Percentiles rank a stretch among this genome's conserved stretches.
phyloP scores from a whole-genome alignment of 2,888 invertebrate species.

The Nudaria mundana region DNA sequence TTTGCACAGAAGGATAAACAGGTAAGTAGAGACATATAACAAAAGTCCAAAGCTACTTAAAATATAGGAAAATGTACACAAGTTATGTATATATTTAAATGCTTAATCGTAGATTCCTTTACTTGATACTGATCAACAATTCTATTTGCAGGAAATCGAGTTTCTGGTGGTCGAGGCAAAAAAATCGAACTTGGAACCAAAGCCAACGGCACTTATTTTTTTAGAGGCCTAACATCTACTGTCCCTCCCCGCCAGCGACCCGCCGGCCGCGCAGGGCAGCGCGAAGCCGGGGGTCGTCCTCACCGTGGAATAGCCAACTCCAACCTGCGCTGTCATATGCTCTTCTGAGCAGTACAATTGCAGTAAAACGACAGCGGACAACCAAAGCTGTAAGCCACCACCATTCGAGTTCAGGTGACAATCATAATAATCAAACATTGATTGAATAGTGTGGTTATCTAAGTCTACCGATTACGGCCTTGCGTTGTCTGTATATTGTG shows the following conservation, averaged over 20 bases:
- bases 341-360: constrained; percentile 57
- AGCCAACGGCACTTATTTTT: constrained; percentile 94
- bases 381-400: constrained; percentile 6
- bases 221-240: constrained; percentile 96
- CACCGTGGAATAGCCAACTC: constrained; percentile 82
- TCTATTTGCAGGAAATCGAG: constrained; percentile 88
- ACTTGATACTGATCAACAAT: background rate
- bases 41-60: background rate
- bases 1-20: constrained; percentile 93
- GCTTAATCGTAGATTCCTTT: too few relatives aligned
- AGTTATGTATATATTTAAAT: too few relatives aligned
- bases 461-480: background rate
- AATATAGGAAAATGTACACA: background rate
- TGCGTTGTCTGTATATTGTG: constrained; percentile 11
- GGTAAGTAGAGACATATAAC: constrained; percentile 36
- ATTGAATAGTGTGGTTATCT: too few relatives aligned
- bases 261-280: constrained; percentile 85
- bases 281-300: constrained; percentile 82
- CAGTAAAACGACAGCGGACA: constrained; percentile 7
- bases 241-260: constrained; percentile 92
- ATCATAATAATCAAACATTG: background rate
- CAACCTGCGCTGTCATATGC: constrained; percentile 82
- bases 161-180: constrained; percentile 96
- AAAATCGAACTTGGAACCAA: constrained; percentile 94
- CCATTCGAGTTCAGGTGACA: background rate